Evolutionary conservation across 2,113 vertebrate genomes (phyloP).

Genomic region (Erpornis zantholeuca): DNA sequence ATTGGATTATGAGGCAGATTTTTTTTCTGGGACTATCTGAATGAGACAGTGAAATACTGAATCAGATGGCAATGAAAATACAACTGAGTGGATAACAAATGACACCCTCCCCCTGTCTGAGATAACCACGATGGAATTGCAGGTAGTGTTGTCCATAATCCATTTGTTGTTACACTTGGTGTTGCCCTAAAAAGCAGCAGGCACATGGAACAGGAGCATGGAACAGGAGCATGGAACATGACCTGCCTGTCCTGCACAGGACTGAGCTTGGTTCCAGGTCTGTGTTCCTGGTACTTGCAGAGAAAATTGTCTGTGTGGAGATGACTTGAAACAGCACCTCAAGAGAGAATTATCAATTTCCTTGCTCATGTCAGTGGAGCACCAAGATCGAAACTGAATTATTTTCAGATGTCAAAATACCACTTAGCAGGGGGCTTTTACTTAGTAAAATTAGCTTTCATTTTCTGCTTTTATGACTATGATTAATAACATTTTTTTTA

Average conservation of each 20-base stretch:
- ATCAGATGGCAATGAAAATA: neutral
- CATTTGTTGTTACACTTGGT: too few relatives aligned
- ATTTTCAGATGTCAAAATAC: conserved; percentile 48
- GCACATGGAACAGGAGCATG: rapidly evolving
- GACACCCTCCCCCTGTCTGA: neutral
- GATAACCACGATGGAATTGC: neutral
- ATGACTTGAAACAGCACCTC: neutral
- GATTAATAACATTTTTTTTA: neutral
- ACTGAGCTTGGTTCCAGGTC: neutral
- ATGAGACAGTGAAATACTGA: neutral
- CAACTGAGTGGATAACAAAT: neutral
- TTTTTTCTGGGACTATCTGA: neutral
- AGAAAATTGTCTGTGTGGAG: rapidly evolving
- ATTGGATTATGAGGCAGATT: neutral
- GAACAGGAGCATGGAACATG: too few relatives aligned
- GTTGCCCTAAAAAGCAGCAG: neutral
- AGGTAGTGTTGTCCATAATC: neutral
- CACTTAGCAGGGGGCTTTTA: conserved; percentile 10
- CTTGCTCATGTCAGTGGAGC: neutral
- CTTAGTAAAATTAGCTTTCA: conserved; percentile 28
- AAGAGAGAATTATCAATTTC: neutral
- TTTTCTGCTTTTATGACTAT: neutral
- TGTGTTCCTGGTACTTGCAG: neutral
- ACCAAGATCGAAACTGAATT: conserved; percentile 3
- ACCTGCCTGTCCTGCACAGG: neutral